Evolutionary conservation across 2,797 vertebrate species (phyloP).

Genomic region (Eulemur rubriventer): DNA sequence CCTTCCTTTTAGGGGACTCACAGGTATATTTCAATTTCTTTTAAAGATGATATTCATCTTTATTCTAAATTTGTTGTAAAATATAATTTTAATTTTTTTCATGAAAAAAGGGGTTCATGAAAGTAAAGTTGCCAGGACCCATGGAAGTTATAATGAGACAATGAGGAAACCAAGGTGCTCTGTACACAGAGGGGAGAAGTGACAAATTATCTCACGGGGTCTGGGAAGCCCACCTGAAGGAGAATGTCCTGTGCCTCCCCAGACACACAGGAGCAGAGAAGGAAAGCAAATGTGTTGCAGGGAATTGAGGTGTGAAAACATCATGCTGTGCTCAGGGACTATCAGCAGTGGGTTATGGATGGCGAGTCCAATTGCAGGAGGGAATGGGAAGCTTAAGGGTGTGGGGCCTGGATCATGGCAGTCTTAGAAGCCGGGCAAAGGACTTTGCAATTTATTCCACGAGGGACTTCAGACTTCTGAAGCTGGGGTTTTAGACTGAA

Average conservation of each 20-base stretch:
- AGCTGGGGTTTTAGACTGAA: neutral
- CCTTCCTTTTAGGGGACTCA: neutral
- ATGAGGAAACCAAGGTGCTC: neutral
- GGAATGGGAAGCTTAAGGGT: neutral
- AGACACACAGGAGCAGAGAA: neutral
- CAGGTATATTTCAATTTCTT: neutral
- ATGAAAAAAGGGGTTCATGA: neutral
- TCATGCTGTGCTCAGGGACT: fast-evolving
- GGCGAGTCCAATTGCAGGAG: neutral
- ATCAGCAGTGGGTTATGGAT: fast-evolving
- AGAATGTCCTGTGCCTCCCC: neutral
- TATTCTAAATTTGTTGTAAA: neutral
- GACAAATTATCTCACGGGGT: neutral
- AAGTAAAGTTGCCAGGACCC: neutral
- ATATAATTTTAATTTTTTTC: neutral
- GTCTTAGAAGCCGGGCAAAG: neutral
- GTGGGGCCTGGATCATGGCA: fast-evolving
- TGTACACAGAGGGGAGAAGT: neutral
- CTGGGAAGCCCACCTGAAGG: neutral
- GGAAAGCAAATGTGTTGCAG: fast-evolving
- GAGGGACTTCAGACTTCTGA: neutral
- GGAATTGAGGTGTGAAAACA: fast-evolving
- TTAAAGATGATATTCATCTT: neutral
- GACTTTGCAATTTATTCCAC: neutral
- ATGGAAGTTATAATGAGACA: neutral